Percentiles rank a stretch among this genome's conserved stretches.
phyloP scores from a whole-genome alignment of 1,140 invertebrate genomes.

The Theocolax elegans region DNA sequence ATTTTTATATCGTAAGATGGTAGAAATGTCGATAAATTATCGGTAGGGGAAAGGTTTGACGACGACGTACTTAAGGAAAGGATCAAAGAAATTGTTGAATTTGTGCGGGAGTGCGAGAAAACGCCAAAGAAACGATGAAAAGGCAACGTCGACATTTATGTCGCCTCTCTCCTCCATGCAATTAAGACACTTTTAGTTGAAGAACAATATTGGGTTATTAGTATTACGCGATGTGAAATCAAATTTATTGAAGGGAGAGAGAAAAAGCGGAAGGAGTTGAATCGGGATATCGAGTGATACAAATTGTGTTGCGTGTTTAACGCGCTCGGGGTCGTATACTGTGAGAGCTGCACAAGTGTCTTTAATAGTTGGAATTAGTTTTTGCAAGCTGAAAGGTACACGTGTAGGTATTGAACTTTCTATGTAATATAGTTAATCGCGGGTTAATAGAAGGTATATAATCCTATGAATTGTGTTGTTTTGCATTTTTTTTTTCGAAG shows the following conservation, averaged over 20 bases:
- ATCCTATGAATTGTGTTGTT: background rate
- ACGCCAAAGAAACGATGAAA: constrained; percentile 24
- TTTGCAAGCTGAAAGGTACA: constrained; percentile 1
- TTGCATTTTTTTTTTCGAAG: constrained; percentile 15
- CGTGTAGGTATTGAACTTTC: constrained; percentile 1
- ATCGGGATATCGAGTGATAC: background rate
- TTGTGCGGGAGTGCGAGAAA: background rate
- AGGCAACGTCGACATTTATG: constrained; percentile 7
- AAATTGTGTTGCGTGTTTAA: background rate
- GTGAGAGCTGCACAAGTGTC: constrained; percentile 20
- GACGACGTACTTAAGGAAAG: constrained; percentile 24
- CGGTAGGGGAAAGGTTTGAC: background rate
- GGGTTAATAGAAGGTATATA: background rate
- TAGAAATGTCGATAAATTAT: background rate
- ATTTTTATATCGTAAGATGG: background rate
- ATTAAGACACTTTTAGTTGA: background rate
- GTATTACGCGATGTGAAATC: background rate
- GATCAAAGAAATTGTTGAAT: background rate
- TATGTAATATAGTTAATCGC: constrained; percentile 1
- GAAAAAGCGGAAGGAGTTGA: background rate
- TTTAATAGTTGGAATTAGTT: constrained; percentile 13
- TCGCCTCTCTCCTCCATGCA: background rate
- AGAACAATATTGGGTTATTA: background rate
- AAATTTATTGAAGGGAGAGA: background rate
- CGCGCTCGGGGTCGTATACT: background rate